Evolutionary conservation across 1,140 invertebrate genomes (phyloP).

Genomic region (Aphidius ervi): DNA sequence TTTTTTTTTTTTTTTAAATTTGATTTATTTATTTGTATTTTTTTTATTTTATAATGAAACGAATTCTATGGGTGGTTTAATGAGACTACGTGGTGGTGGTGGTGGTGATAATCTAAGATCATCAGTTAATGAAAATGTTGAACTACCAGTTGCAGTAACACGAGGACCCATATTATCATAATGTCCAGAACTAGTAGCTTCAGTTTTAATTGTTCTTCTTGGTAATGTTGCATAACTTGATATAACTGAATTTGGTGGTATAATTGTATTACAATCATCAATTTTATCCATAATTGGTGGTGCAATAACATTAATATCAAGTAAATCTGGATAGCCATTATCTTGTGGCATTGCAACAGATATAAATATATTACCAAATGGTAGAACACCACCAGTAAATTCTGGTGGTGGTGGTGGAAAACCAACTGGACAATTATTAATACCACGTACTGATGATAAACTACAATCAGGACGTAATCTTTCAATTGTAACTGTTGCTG

Average conservation of each 20-base stretch:
- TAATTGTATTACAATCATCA: constrained; percentile 29
- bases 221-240: constrained; percentile 63
- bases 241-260: constrained; percentile 36
- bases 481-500: constrained; percentile 76
- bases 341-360: constrained; percentile 69
- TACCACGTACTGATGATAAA: constrained; percentile 34
- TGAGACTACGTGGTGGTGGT: constrained; percentile 51
- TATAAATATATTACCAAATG: constrained; percentile 71
- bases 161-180: constrained; percentile 88
- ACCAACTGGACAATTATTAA: constrained; percentile 44
- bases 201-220: constrained; percentile 43
- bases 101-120: constrained; percentile 51
- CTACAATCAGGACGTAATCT: constrained; percentile 53
- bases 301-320: constrained; percentile 61
- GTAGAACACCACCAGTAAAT: constrained; percentile 61
- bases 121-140: constrained; percentile 74
- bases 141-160: constrained; percentile 79
- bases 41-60: constrained; percentile 41
- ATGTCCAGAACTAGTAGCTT: constrained; percentile 46
- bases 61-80: constrained; percentile 54
- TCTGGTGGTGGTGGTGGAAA: constrained; percentile 63
- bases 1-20: constrained; percentile 3
- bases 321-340: constrained; percentile 69
- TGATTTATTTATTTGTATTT: not conserved
- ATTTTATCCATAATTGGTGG: constrained; percentile 25